These are phyloP conservation scores for Phrynosoma platyrhinos DNA, from an alignment of 2,113 vertebrate species.

Conservation along the genomic window DNA sequence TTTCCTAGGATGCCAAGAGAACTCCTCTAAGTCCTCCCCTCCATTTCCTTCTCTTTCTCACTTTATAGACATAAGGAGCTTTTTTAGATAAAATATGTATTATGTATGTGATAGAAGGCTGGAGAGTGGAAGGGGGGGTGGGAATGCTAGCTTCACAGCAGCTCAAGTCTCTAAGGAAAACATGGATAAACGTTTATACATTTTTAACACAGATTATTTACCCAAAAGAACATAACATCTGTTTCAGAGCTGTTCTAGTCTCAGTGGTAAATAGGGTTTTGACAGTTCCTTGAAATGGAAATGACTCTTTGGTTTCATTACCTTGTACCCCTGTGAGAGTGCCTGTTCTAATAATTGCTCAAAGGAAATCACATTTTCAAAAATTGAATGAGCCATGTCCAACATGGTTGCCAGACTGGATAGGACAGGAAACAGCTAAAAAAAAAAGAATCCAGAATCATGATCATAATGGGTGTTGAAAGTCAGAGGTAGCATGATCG, in stretches of 20 bases:
- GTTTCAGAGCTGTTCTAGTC: slow-evolving; percentile 69
- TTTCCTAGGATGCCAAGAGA: too few species aligned
- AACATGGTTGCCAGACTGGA: slow-evolving; percentile 1
- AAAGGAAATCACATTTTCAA: slow-evolving; percentile 43
- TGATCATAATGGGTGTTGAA: too few species aligned
- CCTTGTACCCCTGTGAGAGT: slow-evolving; percentile 36
- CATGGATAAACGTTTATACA: slow-evolving; percentile 75
- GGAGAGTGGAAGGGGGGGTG: neutral
- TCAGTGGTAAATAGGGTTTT: slow-evolving; percentile 69
- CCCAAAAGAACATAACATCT: slow-evolving; percentile 72
- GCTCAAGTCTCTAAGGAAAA: slow-evolving; percentile 60
- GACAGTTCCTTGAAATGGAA: slow-evolving; percentile 62
- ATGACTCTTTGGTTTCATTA: slow-evolving; percentile 61
- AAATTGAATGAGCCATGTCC: slow-evolving; percentile 40
- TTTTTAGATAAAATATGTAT: slow-evolving; percentile 64
- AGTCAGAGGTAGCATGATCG: too few species aligned
- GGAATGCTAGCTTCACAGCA: slow-evolving; percentile 63
- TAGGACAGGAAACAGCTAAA: neutral
- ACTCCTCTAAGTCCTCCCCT: neutral
- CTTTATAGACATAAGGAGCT: slow-evolving; percentile 54
- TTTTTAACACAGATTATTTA: slow-evolving; percentile 75
- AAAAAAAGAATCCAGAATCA: neutral
- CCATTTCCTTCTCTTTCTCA: slow-evolving; percentile 36
- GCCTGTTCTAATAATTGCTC: slow-evolving; percentile 52
- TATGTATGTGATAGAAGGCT: slow-evolving; percentile 54